A percentile compares a stretch with the other conserved stretches of the same genome.
These are phyloP conservation scores for Cinclus cinclus DNA, from an alignment of 2,113 vertebrate genomes.

Conservation along the genomic window DNA sequence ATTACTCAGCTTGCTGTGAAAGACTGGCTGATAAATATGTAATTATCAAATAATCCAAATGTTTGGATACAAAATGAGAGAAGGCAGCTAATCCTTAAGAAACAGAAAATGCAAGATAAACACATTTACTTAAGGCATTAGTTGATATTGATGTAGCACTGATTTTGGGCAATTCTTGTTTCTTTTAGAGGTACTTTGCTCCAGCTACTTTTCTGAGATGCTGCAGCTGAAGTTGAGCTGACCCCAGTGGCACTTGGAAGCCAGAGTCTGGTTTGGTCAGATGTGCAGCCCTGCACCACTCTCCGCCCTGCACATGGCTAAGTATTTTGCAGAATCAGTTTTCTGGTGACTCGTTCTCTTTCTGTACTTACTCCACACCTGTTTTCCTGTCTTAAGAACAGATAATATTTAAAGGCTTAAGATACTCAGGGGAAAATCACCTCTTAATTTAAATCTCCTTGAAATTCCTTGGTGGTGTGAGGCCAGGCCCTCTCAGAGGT, in stretches of 20 bases:
- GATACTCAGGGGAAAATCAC: background rate
- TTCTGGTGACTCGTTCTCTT: background rate
- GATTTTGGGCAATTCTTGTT: background rate
- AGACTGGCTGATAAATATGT: background rate
- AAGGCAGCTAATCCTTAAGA: background rate
- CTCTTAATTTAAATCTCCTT: background rate
- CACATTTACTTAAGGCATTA: background rate
- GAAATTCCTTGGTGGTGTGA: background rate
- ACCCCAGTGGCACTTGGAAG: background rate
- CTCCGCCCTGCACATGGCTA: rapidly evolving
- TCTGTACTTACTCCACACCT: background rate
- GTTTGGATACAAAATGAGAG: background rate
- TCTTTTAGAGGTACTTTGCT: background rate
- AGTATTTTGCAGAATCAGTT: background rate
- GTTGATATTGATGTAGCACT: background rate
- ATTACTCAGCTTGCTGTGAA: background rate
- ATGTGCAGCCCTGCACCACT: background rate
- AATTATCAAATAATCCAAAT: background rate
- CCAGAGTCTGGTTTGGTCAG: background rate
- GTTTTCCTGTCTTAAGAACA: background rate
- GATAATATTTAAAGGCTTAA: background rate
- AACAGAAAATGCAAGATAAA: background rate
- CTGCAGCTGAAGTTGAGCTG: background rate
- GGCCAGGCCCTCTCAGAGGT: background rate
- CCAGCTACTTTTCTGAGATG: background rate